phyloP scores from a whole-genome alignment of 2,888 invertebrate genomes.

The Eutolmus rufibarbis region DNA sequence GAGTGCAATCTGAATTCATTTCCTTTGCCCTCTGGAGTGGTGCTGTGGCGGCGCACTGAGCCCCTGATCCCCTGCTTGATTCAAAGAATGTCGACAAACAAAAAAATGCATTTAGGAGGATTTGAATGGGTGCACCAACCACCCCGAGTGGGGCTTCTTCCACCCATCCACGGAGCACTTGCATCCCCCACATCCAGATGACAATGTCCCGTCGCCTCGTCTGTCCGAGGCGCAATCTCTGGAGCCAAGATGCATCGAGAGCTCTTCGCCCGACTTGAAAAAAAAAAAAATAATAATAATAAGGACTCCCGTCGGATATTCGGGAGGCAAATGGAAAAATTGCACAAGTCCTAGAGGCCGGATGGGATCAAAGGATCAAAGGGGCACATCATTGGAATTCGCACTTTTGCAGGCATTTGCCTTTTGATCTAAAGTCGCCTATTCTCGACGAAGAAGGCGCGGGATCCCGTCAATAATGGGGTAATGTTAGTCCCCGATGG shows the following conservation, averaged over 20 bases:
- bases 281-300: neutral
- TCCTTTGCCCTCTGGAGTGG: slow-evolving; percentile 21
- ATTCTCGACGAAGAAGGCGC: neutral
- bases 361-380: slow-evolving; percentile 5
- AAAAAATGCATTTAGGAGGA: slow-evolving; percentile 4
- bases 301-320: neutral
- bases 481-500: neutral
- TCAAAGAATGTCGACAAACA: slow-evolving; percentile 45
- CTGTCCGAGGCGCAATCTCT: neutral
- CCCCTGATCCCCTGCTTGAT: slow-evolving; percentile 5
- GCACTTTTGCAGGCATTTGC: neutral
- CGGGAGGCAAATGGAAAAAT: slow-evolving; percentile 17
- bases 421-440: slow-evolving; percentile 7
- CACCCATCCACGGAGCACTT: neutral
- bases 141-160: neutral
- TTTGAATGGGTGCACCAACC: neutral
- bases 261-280: neutral
- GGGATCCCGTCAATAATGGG: slow-evolving; percentile 4
- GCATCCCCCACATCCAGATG: neutral
- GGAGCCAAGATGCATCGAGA: neutral
- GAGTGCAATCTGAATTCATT: slow-evolving; percentile 34
- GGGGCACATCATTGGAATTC: neutral
- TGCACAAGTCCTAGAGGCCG: slow-evolving; percentile 1
- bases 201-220: neutral
- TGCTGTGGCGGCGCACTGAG: neutral